These are phyloP conservation scores for Acanthurus lineatus DNA, from an alignment of 2,797 vertebrate species.

Conservation along the genomic window DNA sequence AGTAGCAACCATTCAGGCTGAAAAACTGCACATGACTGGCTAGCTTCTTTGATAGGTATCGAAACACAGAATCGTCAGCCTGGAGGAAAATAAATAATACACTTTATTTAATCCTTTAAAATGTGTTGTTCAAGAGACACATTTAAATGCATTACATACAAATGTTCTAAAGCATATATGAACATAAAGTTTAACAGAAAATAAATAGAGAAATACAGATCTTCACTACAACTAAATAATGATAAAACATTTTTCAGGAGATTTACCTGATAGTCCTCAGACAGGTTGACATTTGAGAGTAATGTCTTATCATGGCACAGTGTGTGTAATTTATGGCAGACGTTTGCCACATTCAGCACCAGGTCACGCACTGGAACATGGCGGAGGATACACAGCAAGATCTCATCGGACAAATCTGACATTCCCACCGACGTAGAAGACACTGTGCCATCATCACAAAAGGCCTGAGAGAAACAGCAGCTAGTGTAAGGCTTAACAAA, in stretches of 20 bases:
- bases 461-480: constrained; percentile 70
- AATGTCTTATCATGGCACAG: constrained; percentile 95
- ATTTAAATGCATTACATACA: neutral
- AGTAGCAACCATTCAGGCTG: constrained; percentile 94
- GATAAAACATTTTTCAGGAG: rapidly evolving
- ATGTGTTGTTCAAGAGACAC: neutral
- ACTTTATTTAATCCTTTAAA: neutral
- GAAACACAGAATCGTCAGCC: constrained; percentile 89
- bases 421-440: constrained; percentile 84
- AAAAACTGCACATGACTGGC: constrained; percentile 90
- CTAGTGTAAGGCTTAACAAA: neutral
- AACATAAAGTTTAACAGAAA: neutral
- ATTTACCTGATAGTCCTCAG: constrained; percentile 91
- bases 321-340: constrained; percentile 89
- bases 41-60: constrained; percentile 86
- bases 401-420: constrained; percentile 95
- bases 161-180: neutral
- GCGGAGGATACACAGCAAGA: constrained; percentile 93
- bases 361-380: constrained; percentile 92
- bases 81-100: constrained; percentile 61
- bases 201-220: neutral
- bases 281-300: constrained; percentile 88
- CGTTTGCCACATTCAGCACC: constrained; percentile 89
- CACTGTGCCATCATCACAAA: constrained; percentile 68
- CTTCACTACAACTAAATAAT: neutral